Conservation (phyloP, 1,140 invertebrate species). For the Sinonovacula constricta region DNA sequence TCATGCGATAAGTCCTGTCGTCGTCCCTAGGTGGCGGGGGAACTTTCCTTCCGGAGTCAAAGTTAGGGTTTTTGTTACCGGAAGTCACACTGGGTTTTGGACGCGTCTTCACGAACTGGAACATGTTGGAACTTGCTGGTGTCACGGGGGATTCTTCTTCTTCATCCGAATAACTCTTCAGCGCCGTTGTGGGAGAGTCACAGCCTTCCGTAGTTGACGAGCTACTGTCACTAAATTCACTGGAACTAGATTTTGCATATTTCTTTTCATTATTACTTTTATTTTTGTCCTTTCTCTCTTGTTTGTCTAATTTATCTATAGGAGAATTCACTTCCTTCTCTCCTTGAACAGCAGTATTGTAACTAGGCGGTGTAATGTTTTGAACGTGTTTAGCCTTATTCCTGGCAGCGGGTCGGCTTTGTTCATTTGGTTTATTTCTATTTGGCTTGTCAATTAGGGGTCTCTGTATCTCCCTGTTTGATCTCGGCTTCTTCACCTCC, state of each 20-base stretch:
- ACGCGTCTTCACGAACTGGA: not conserved
- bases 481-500: not conserved
- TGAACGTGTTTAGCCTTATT: not conserved
- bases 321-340: not conserved
- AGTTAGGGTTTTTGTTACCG: not conserved
- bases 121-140: not conserved
- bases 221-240: conserved; percentile 26
- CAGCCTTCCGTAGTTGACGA: conserved; percentile 38
- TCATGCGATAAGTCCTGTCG: not conserved
- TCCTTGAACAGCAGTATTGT: conserved; percentile 23
- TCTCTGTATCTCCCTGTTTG: conserved; percentile 1
- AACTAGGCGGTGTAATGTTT: not conserved
- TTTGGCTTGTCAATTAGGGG: not conserved
- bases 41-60: not conserved
- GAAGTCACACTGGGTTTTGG: not conserved
- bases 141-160: not conserved
- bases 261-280: not conserved
- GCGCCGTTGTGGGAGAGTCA: conserved; percentile 35
- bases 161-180: not conserved
- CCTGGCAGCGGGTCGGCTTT: not conserved
- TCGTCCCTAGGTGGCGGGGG: not conserved
- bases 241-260: conserved; percentile 19
- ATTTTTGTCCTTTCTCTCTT: not conserved
- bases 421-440: not conserved
- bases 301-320: not conserved